A percentile compares a stretch with the other conserved stretches of the same genome.
Conservation (phyloP, 2,888 invertebrate genomes). For the Orthonevra nobilis region DNA sequence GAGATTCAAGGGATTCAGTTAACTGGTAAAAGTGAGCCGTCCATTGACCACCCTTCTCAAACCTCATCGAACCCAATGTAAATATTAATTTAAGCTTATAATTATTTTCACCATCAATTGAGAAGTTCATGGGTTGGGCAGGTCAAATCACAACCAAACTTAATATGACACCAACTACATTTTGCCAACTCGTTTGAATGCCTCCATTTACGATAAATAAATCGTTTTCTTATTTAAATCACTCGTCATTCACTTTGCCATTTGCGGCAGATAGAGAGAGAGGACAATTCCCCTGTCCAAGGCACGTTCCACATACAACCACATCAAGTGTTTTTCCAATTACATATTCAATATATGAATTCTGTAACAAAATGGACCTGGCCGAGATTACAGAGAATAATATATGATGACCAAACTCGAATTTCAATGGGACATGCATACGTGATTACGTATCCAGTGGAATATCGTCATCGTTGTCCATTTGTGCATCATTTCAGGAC, state of each 20-base stretch:
- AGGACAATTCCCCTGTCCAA: background rate
- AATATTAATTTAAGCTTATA: too few relatives aligned
- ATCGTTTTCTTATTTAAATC: constrained; percentile 14
- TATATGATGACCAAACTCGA: constrained; percentile 74
- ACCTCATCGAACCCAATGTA: too few relatives aligned
- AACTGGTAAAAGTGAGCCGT: too few relatives aligned
- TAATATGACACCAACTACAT: too few relatives aligned
- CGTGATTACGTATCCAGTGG: constrained; percentile 37
- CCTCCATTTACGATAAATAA: constrained; percentile 8
- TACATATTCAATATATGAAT: constrained; percentile 74
- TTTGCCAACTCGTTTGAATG: too few relatives aligned
- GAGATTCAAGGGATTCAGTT: too few relatives aligned
- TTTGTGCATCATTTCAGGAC: constrained; percentile 63
- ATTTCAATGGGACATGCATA: constrained; percentile 72
- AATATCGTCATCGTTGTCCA: constrained; percentile 16
- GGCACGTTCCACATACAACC: constrained; percentile 23
- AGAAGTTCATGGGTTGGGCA: too few relatives aligned
- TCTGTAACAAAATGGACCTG: constrained; percentile 72
- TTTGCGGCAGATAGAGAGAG: constrained; percentile 4
- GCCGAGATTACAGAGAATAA: constrained; percentile 74
- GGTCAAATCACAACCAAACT: too few relatives aligned
- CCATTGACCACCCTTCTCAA: too few relatives aligned
- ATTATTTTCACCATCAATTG: too few relatives aligned
- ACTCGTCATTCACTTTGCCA: constrained; percentile 11
- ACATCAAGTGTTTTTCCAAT: constrained; percentile 67